These are phyloP conservation scores for Agrotis puta DNA, from an alignment of 2,888 invertebrate species.

Conservation along the genomic window DNA sequence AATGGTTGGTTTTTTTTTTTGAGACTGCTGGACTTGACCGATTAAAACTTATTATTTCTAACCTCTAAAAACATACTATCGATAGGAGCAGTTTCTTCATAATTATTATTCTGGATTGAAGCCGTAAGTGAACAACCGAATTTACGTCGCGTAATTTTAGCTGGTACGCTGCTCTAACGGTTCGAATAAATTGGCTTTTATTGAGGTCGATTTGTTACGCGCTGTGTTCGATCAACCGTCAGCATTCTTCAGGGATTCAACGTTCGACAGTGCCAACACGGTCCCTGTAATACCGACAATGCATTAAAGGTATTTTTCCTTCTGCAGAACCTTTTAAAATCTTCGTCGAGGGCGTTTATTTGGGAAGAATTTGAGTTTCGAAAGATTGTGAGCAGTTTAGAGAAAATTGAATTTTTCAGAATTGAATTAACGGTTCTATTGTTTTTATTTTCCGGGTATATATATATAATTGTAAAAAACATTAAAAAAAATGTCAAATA, in stretches of 20 bases:
- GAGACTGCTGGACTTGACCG: too few relatives aligned
- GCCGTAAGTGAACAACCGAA: background rate
- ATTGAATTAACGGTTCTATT: background rate
- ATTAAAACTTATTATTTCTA: too few relatives aligned
- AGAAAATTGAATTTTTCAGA: background rate
- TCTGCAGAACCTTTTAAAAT: constrained; percentile 11
- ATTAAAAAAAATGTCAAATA: too few relatives aligned
- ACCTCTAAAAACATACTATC: too few relatives aligned
- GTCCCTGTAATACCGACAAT: constrained; percentile 38
- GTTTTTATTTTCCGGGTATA: background rate
- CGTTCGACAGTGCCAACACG: constrained; percentile 43
- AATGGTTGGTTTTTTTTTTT: too few relatives aligned
- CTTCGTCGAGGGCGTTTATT: constrained; percentile 5
- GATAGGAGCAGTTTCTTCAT: too few relatives aligned
- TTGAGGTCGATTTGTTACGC: constrained; percentile 45
- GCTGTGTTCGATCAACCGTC: constrained; percentile 39
- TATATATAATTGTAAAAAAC: too few relatives aligned
- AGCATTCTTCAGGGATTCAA: constrained; percentile 50
- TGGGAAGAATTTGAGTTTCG: background rate
- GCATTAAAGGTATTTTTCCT: constrained; percentile 48
- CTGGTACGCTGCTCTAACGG: constrained; percentile 6
- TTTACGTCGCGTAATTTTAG: background rate
- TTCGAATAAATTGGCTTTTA: constrained; percentile 50
- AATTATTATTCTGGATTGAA: too few relatives aligned
- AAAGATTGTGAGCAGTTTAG: constrained; percentile 3